phyloP scores from a whole-genome alignment of 2,113 vertebrate genomes.

The Mormyrus iriodes region DNA sequence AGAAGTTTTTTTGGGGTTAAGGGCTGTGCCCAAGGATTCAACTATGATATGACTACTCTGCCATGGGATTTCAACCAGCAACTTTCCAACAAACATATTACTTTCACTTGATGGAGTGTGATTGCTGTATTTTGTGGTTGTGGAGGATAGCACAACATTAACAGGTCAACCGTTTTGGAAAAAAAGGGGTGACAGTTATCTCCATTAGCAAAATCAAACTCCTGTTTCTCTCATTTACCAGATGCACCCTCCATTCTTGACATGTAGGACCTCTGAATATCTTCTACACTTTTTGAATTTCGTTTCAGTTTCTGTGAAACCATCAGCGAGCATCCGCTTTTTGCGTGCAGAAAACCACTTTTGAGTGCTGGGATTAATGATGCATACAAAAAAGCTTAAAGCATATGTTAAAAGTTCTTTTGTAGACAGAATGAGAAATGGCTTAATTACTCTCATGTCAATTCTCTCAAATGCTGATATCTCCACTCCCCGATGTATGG shows the following conservation, averaged over 20 bases:
- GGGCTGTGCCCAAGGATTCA: background rate
- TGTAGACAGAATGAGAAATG: constrained; percentile 27
- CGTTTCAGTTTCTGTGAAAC: background rate
- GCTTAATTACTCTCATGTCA: constrained; percentile 19
- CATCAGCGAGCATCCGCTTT: background rate
- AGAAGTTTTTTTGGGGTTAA: background rate
- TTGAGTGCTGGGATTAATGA: constrained; percentile 18
- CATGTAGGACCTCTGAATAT: background rate
- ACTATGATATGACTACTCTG: background rate
- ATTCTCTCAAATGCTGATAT: constrained; percentile 6
- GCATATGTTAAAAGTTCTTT: constrained; percentile 25
- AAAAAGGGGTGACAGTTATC: background rate
- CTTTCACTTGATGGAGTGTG: background rate
- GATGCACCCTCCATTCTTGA: background rate
- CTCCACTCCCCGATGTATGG: background rate
- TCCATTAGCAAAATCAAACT: background rate
- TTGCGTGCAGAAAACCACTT: background rate
- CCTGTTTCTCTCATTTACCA: background rate
- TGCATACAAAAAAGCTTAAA: constrained; percentile 24
- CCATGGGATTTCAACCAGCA: background rate
- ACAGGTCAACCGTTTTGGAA: background rate
- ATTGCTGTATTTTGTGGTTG: background rate
- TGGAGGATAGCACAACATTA: background rate
- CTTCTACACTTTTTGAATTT: background rate
- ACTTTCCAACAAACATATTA: background rate